Evolutionary conservation across 2,888 invertebrate species (phyloP).

Genomic region (Tolmerus cingulatus): DNA sequence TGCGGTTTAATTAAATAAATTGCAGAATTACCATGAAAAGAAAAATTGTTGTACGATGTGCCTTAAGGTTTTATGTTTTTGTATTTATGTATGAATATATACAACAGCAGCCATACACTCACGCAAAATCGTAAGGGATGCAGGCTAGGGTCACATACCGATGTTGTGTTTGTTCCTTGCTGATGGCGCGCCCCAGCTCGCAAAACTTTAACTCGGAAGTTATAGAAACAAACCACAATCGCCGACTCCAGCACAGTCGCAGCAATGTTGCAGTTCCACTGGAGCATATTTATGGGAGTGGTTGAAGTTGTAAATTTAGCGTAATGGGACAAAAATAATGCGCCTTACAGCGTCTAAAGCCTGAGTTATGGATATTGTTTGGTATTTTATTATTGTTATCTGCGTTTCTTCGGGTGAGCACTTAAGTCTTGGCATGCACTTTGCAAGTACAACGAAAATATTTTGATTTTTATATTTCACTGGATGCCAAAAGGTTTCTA

Average conservation of each 20-base stretch:
- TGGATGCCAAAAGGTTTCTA: not conserved
- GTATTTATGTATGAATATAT: not conserved
- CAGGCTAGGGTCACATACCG: not conserved
- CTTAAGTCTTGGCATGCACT: constrained; percentile 35
- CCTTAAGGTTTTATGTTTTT: constrained; percentile 1
- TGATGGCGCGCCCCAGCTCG: not conserved
- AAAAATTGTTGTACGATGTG: constrained; percentile 20
- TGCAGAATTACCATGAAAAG: constrained; percentile 21
- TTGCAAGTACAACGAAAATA: not conserved
- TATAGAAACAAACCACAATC: constrained; percentile 39
- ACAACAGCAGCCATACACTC: not conserved
- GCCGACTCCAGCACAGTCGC: constrained; percentile 19
- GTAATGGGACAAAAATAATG: constrained; percentile 49
- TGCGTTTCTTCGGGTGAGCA: constrained; percentile 32
- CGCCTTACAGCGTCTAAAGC: constrained; percentile 45
- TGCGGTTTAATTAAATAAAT: constrained; percentile 38
- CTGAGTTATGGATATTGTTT: constrained; percentile 44
- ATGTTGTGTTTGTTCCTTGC: not conserved
- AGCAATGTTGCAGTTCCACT: constrained; percentile 29
- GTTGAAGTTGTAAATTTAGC: constrained; percentile 42
- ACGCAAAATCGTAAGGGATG: constrained; percentile 33
- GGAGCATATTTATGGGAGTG: constrained; percentile 42
- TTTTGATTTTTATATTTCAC: not conserved
- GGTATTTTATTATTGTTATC: constrained; percentile 36
- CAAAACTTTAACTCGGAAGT: not conserved